phyloP scores from a whole-genome alignment of 23 tunicate species.

The Styela clava region DNA sequence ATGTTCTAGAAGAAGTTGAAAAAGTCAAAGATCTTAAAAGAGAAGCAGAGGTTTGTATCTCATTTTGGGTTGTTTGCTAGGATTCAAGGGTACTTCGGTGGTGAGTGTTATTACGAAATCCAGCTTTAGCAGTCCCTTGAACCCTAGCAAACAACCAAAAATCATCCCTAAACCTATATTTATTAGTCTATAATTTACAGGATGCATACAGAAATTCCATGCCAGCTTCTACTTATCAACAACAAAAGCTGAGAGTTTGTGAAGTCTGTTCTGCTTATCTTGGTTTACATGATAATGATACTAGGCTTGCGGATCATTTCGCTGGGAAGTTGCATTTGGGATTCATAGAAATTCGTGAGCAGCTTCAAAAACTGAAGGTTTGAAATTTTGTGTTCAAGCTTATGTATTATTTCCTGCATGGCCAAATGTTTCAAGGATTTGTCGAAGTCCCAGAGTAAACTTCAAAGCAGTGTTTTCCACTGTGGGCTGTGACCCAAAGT shows the following conservation, averaged over 20 bases:
- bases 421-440: too few species aligned
- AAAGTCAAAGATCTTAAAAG: slow-evolving; percentile 58
- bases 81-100: too few species aligned
- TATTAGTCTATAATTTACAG: background rate
- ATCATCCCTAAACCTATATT: background rate
- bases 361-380: slow-evolving; percentile 39
- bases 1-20: slow-evolving; percentile 72
- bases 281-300: slow-evolving; percentile 95
- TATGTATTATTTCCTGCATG: too few species aligned
- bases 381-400: too few species aligned
- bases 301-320: slow-evolving; percentile 96
- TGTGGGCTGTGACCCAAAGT: too few species aligned
- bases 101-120: too few species aligned
- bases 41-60: slow-evolving; percentile 65
- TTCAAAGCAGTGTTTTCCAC: too few species aligned
- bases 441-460: too few species aligned
- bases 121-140: too few species aligned
- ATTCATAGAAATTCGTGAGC: slow-evolving; percentile 70
- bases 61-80: background rate
- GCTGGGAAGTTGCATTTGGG: slow-evolving; percentile 98
- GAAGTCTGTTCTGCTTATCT: slow-evolving; percentile 96
- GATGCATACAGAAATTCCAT: slow-evolving; percentile 92
- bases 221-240: slow-evolving; percentile 98
- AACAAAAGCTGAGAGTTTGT: slow-evolving; percentile 92
- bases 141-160: background rate